Conservation (phyloP, 2,888 invertebrate genomes). For the Anodontia alba region DNA sequence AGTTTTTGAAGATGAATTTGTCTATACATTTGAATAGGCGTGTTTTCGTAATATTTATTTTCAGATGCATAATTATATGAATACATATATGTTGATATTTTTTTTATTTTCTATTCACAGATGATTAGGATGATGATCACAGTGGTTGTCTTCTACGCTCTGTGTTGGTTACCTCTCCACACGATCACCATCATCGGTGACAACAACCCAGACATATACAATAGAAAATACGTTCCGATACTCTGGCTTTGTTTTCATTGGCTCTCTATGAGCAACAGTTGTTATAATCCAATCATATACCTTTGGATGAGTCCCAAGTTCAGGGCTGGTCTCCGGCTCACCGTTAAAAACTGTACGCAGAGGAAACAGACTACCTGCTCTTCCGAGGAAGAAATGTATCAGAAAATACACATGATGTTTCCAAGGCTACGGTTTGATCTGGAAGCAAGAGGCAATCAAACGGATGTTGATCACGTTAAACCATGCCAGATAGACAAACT, state of each 20-base stretch:
- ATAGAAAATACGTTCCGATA: conserved; percentile 62
- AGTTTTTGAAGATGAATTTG: too few relatives aligned
- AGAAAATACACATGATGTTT: conserved; percentile 46
- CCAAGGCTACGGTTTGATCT: conserved; percentile 36
- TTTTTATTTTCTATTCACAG: conserved; percentile 54
- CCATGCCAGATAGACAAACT: conserved; percentile 26
- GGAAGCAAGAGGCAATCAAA: conserved; percentile 23
- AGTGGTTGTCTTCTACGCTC: conserved; percentile 70
- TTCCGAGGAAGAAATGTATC: conserved; percentile 62
- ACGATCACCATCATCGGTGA: conserved; percentile 67
- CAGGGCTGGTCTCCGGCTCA: conserved; percentile 63
- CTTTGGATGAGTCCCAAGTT: conserved; percentile 75
- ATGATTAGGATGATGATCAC: conserved; percentile 74
- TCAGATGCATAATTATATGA: too few relatives aligned
- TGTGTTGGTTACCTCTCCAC: conserved; percentile 74
- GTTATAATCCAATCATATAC: conserved; percentile 72
- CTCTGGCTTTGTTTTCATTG: conserved; percentile 72
- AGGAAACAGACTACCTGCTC: conserved; percentile 47
- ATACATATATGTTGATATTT: too few relatives aligned
- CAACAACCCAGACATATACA: conserved; percentile 65
- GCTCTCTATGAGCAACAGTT: conserved; percentile 74
- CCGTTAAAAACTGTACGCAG: conserved; percentile 59
- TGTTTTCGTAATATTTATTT: too few relatives aligned
- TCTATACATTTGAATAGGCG: too few relatives aligned
- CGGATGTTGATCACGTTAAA: conserved; percentile 21